Base-by-base conservation (phyloP, 2,113 vertebrate genomes). In the Scopus umbretta region DNA sequence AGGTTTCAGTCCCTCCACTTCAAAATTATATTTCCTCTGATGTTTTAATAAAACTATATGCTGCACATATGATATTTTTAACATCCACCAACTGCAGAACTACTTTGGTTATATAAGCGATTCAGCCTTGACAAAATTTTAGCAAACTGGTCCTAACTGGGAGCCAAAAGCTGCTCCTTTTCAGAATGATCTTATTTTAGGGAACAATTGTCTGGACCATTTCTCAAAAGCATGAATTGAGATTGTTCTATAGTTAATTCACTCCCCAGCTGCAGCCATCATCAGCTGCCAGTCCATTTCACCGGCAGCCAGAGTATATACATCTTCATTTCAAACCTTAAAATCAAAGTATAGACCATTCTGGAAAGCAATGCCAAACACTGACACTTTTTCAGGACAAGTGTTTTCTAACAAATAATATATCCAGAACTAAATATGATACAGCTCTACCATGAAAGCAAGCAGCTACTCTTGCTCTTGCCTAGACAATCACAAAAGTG, bases 261-360 rank as follows among this genome's bases (percentile, higher is more conserved):
- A 79, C 66, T 97, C 84, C 47, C 68, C 95, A 97, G 95, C 88
- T 96, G 92, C 79, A 53, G 61, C 63, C 36, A 85, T 87, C 74
- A 76, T 38, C 78, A 84, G 11, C 70, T 80, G 36, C 58, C 68
- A 89, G 70, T 47, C n/a, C 32, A 21, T 94, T 97, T 92, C 90
- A 97, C 70, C n/a, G 78, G 84, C 20, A 96, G 96, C 45, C 91
- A 96, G 84, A 93, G 86, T 36, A 88, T 55, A 81, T 80, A 72
- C 43, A 88, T 92, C 94, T 96, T 96, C 43, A 93, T 96, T 97
- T 94, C 86, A 87, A 96, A 92, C 10, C 40, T 95, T 88, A 68
- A 85, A 95, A 75, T 79, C 90, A 84, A 97, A 94, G n/a, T 47
- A 62, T 61, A 81, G 76, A 84, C 29, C 12, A 8, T 80, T 79